These are phyloP conservation scores for Tridacna crocea DNA, from an alignment of 2,888 invertebrate genomes.

Conservation along the genomic window DNA sequence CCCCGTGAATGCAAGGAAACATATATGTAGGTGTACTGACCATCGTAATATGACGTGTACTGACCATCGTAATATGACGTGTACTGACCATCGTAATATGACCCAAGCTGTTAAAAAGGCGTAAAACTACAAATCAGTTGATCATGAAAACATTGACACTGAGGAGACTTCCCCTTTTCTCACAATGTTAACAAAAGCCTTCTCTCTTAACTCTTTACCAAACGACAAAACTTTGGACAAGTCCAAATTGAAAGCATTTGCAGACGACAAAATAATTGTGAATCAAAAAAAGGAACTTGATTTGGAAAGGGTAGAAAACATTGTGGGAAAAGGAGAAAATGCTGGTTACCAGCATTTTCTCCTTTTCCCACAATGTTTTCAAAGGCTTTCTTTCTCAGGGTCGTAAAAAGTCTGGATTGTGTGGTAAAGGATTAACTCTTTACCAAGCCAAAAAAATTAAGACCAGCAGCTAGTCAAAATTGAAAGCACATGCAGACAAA, in stretches of 20 bases:
- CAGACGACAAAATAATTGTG: background rate
- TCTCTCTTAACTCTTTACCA: background rate
- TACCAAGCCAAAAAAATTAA: background rate
- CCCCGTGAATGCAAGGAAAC: too few species aligned
- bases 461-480: background rate
- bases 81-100: too few species aligned
- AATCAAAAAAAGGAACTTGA: background rate
- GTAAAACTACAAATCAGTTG: too few species aligned
- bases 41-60: too few species aligned
- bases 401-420: background rate
- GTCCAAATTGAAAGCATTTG: background rate
- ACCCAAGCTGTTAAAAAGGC: too few species aligned
- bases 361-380: background rate
- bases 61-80: too few species aligned
- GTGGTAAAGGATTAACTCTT: background rate
- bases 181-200: too few species aligned
- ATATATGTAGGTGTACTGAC: too few species aligned
- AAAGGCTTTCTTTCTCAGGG: background rate
- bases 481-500: background rate
- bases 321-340: background rate
- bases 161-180: too few species aligned
- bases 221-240: background rate
- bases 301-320: background rate
- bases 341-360: background rate
- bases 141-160: too few species aligned